Evolutionary conservation across 2,113 vertebrate genomes (phyloP).

Genomic region (Nettapus auritus): DNA sequence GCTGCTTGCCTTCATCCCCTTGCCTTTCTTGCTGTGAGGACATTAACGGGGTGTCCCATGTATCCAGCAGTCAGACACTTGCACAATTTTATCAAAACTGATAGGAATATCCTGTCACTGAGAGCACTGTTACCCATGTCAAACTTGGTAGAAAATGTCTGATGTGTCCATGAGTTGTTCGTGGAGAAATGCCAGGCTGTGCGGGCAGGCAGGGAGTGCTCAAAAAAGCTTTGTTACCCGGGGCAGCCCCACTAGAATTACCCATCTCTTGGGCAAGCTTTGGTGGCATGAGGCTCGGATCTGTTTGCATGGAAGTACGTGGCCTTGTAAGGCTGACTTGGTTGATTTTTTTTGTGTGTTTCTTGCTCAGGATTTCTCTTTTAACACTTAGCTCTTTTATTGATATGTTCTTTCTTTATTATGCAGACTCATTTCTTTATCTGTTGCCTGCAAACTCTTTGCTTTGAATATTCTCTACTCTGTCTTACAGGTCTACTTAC

Average conservation of each 20-base stretch:
- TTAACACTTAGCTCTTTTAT: background rate
- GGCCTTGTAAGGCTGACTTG: fast-evolving
- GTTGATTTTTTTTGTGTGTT: background rate
- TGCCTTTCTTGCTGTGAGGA: background rate
- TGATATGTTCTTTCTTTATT: background rate
- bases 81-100: fast-evolving
- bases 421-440: background rate
- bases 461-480: background rate
- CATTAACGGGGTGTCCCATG: fast-evolving
- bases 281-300: fast-evolving
- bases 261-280: background rate
- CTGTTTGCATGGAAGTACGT: background rate
- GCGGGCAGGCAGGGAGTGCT: background rate
- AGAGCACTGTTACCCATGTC: too few species aligned
- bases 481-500: background rate
- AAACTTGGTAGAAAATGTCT: background rate
- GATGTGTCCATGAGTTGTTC: background rate
- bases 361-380: background rate
- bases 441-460: background rate
- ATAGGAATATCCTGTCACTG: background rate
- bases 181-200: background rate
- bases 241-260: too few species aligned
- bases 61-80: background rate
- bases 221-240: background rate
- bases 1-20: background rate